A percentile compares a stretch with the other conserved stretches of the same genome.
These are phyloP conservation scores for Cairina moschata DNA, from an alignment of 2,113 vertebrate species.

Conservation along the genomic window DNA sequence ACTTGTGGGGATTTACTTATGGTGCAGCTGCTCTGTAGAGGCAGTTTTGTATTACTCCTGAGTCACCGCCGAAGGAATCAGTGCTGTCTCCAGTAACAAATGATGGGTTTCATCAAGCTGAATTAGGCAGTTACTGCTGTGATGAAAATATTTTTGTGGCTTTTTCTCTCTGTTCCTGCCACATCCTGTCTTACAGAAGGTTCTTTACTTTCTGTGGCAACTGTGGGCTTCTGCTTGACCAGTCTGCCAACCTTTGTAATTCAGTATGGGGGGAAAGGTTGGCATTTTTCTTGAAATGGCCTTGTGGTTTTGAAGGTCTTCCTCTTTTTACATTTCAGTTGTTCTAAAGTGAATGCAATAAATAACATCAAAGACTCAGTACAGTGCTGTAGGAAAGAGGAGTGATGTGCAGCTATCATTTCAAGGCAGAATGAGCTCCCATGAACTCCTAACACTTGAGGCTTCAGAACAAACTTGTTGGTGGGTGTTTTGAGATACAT, in stretches of 20 bases:
- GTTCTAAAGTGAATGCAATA: neutral
- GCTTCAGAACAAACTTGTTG: neutral
- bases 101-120: neutral
- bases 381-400: neutral
- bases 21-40: neutral
- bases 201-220: neutral
- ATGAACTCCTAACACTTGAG: neutral
- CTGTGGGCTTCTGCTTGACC: neutral
- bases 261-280: neutral
- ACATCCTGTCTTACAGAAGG: neutral
- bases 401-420: neutral
- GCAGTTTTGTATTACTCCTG: neutral
- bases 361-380: neutral
- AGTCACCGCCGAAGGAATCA: neutral
- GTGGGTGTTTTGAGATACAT: neutral
- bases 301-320: neutral
- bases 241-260: neutral
- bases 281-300: neutral
- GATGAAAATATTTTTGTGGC: neutral
- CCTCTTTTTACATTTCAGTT: neutral
- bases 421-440: neutral
- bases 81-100: neutral
- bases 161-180: neutral
- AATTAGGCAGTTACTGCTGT: neutral
- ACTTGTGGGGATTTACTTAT: neutral